Percentiles rank a stretch among this genome's conserved stretches.
These are phyloP conservation scores for Prenolepis imparis DNA, from an alignment of 2,888 invertebrate genomes.

Conservation along the genomic window DNA sequence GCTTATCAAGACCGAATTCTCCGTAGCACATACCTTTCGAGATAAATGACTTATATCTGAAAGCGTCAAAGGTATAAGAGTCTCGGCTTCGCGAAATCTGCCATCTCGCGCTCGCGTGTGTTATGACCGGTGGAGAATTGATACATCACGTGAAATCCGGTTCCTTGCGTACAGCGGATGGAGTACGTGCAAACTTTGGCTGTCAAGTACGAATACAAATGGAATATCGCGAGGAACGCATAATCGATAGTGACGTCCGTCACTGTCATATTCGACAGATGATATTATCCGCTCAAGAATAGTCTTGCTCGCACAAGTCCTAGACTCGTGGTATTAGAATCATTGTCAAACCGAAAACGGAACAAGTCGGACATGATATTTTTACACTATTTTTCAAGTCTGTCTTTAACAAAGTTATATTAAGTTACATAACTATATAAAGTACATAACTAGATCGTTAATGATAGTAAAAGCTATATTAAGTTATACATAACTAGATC, in stretches of 20 bases:
- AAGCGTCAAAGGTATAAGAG: slow-evolving; percentile 17
- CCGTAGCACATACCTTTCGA: background rate
- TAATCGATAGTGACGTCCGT: slow-evolving; percentile 43
- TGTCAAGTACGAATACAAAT: slow-evolving; percentile 48
- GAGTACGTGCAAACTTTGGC: slow-evolving; percentile 39
- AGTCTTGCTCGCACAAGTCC: background rate
- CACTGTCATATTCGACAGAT: slow-evolving; percentile 28
- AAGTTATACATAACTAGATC: slow-evolving; percentile 36
- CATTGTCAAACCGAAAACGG: background rate
- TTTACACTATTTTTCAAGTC: background rate
- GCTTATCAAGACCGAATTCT: background rate
- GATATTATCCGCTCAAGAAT: slow-evolving; percentile 26
- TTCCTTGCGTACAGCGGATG: slow-evolving; percentile 16
- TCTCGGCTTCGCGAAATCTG: slow-evolving; percentile 13
- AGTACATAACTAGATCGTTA: no score
- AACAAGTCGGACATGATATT: background rate
- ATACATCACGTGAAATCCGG: slow-evolving; percentile 52
- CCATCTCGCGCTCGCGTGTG: slow-evolving; percentile 41
- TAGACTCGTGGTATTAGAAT: slow-evolving; percentile 6
- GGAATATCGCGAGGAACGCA: slow-evolving; percentile 31
- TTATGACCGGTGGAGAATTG: slow-evolving; percentile 38
- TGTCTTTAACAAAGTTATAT: background rate
- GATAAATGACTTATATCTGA: slow-evolving; percentile 36
- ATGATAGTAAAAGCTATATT: background rate
- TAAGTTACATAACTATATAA: no score